Evolutionary conservation across 1,140 invertebrate species (phyloP).

Genomic region (Holotrichia oblita): DNA sequence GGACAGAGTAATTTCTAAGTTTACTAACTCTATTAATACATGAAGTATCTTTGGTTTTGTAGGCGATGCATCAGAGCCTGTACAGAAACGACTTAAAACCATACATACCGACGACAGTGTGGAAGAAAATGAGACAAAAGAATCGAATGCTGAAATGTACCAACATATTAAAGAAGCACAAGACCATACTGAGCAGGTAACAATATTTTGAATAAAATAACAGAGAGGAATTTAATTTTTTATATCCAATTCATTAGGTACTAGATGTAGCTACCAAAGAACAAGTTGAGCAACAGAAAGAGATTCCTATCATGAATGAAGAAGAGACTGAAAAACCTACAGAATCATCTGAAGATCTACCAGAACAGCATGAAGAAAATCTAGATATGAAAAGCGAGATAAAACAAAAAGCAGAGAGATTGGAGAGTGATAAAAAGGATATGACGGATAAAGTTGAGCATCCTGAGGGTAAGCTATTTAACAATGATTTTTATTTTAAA

Average conservation of each 20-base stretch:
- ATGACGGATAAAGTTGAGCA: slow-evolving; percentile 63
- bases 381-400: slow-evolving; percentile 49
- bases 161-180: slow-evolving; percentile 87
- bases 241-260: slow-evolving; percentile 57
- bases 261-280: slow-evolving; percentile 82
- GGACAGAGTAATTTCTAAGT: no score
- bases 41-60: neutral
- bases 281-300: slow-evolving; percentile 77
- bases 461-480: slow-evolving; percentile 49
- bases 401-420: slow-evolving; percentile 64
- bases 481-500: no score
- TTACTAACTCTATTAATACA: no score
- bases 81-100: slow-evolving; percentile 67
- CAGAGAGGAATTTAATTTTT: neutral
- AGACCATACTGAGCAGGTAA: slow-evolving; percentile 68
- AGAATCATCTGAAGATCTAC: slow-evolving; percentile 61
- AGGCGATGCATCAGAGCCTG: slow-evolving; percentile 60
- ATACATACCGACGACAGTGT: slow-evolving; percentile 62
- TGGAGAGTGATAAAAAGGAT: slow-evolving; percentile 61
- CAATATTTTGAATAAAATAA: neutral
- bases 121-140: slow-evolving; percentile 62
- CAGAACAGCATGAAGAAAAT: slow-evolving; percentile 73
- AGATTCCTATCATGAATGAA: slow-evolving; percentile 69
- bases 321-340: slow-evolving; percentile 61
- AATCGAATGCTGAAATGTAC: slow-evolving; percentile 75